Conservation (phyloP, 2,888 invertebrate genomes). For the Macropis europaea region DNA sequence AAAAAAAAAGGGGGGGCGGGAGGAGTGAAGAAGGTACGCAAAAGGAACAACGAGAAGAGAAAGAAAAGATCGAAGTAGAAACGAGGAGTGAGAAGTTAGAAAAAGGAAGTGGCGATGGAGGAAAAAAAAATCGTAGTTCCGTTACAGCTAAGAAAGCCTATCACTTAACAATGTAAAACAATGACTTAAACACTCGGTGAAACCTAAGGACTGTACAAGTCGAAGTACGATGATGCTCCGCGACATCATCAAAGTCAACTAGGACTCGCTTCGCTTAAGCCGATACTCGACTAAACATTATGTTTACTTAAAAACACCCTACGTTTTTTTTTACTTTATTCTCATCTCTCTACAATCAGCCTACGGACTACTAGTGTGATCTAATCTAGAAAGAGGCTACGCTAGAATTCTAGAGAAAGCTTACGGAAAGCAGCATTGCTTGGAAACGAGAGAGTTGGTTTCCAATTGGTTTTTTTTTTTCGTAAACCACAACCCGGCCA, state of each 20-base stretch:
- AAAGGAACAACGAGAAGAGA: neutral
- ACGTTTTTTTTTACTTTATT: conserved; percentile 66
- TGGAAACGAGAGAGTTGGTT: conserved; percentile 49
- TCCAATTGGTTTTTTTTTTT: conserved; percentile 39
- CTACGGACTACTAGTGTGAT: conserved; percentile 58
- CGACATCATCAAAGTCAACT: conserved; percentile 63
- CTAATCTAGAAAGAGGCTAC: conserved; percentile 71
- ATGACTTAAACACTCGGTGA: conserved; percentile 75
- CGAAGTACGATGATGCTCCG: conserved; percentile 71
- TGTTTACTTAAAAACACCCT: conserved; percentile 76
- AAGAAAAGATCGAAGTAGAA: neutral
- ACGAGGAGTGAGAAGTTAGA: neutral
- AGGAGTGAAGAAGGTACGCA: neutral
- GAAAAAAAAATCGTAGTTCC: conserved; percentile 43
- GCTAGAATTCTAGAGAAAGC: conserved; percentile 72
- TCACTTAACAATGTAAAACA: conserved; percentile 75
- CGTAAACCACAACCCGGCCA: conserved; percentile 69
- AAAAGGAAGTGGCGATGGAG: conserved; percentile 26
- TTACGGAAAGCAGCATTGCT: conserved; percentile 74
- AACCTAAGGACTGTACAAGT: conserved; percentile 75
- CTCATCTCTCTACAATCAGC: conserved; percentile 60
- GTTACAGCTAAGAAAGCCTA: conserved; percentile 58
- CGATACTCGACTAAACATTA: conserved; percentile 71
- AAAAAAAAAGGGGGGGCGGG: neutral
- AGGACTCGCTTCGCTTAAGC: conserved; percentile 70